Base-by-base conservation (phyloP, 1,140 invertebrate genomes). In the Atta colombica region DNA sequence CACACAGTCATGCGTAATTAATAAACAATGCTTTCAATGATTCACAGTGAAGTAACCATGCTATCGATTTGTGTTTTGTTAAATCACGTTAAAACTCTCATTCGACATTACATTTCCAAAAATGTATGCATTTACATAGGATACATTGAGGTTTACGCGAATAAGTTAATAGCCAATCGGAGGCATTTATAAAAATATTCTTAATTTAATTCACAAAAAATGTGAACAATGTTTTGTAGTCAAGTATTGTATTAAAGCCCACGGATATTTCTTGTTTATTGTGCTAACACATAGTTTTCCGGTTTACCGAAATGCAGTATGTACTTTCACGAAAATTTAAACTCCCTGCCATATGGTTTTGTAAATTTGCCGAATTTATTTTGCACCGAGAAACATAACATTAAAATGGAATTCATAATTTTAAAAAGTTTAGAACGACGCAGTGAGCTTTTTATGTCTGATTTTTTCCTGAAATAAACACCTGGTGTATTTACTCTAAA, bases 11-110 rank as follows among this genome's bases (percentile, higher is more conserved):
- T 61, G 53, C n/a, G 71, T 74, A 82, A 82, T 82, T 82, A 82
- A 82, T 74, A 82, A 60, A 72, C 53, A 82, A 74, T 61, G 80
- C 80, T 72, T 74, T 61, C 35, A 74, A 82, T 82, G 68, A 82
- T 74, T 74, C 25, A 61, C 53, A 25, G 53, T 16, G 25, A 82
- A 74, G 68, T 74, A 82, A 82, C 55, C 78, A 49, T 53, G 35
- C 55, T 58, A 82, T 82, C 78, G 68, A 74, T 82, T 74, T 49
- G 39, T 7, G 39, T 61, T 49, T 74, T 39, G 68, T 74, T 74
- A 82, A 82, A 74, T 82, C 16, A 49, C 51, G 18, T 71, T 81
- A 81, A 58, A 58, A 35, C 25, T 25, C 75, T 25, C 75, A 16
- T 63, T 49, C 75, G 49, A 45, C 45, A 35, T 69, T 18, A 31